Conservation (phyloP, 2,888 invertebrate genomes). For the Latrodectus elegans region DNA sequence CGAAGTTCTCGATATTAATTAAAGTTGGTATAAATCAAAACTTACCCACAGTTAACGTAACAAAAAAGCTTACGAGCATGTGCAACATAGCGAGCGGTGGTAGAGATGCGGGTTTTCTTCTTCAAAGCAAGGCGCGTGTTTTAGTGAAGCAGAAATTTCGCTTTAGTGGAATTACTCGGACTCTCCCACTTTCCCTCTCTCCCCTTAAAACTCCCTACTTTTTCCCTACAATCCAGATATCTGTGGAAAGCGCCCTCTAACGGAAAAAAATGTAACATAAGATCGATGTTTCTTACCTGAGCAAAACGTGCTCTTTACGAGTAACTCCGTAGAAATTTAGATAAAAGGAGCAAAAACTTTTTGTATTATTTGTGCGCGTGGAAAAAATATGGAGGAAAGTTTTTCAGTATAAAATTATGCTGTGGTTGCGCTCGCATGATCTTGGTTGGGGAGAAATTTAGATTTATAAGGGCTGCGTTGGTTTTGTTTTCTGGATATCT, state of each 20-base stretch:
- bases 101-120: constrained; percentile 64
- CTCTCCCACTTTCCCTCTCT: constrained; percentile 22
- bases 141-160: constrained; percentile 67
- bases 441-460: constrained; percentile 45
- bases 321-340: constrained; percentile 65
- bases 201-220: constrained; percentile 30
- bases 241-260: constrained; percentile 34
- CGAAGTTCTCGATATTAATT: background rate
- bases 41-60: constrained; percentile 43
- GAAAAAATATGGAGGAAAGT: constrained; percentile 63
- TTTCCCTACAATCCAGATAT: constrained; percentile 50
- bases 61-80: constrained; percentile 45
- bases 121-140: constrained; percentile 66
- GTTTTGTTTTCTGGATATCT: constrained; percentile 11
- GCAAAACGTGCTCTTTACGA: constrained; percentile 59
- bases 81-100: constrained; percentile 60
- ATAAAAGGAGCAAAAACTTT: constrained; percentile 66
- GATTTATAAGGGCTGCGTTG: constrained; percentile 50
- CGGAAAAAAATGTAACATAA: constrained; percentile 45
- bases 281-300: constrained; percentile 67
- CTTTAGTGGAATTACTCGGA: constrained; percentile 32
- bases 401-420: constrained; percentile 54
- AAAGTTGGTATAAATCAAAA: constrained; percentile 4
- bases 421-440: constrained; percentile 3
- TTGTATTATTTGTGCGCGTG: constrained; percentile 67